These are phyloP conservation scores for Orcinus orca DNA, from an alignment of 2,113 vertebrate species.

Conservation along the genomic window DNA sequence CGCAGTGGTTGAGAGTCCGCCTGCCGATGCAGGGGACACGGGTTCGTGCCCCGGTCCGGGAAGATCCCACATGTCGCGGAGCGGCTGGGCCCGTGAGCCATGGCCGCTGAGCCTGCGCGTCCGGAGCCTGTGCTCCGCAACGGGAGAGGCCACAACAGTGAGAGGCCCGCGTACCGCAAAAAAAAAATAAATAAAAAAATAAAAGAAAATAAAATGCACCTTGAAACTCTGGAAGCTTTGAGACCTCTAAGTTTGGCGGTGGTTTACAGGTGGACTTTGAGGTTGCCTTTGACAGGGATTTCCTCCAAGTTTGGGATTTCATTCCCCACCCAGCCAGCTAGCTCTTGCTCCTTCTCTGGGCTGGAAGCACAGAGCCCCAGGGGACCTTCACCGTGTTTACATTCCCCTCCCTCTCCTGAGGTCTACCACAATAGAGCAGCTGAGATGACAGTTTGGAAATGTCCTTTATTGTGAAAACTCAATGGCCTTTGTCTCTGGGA, in stretches of 20 bases:
- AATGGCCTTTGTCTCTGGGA: slow-evolving; percentile 59
- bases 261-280: background rate
- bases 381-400: background rate
- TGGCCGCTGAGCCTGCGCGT: too few species aligned
- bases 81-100: too few species aligned
- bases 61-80: too few species aligned
- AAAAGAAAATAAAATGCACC: background rate
- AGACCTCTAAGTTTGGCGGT: background rate
- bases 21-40: too few species aligned
- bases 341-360: background rate
- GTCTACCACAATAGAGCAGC: slow-evolving; percentile 65
- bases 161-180: too few species aligned
- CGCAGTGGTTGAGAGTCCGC: too few species aligned
- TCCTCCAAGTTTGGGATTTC: background rate
- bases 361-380: background rate
- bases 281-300: background rate
- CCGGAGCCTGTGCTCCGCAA: too few species aligned
- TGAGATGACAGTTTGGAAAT: slow-evolving; percentile 74
- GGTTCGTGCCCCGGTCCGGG: too few species aligned
- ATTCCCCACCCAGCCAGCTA: background rate
- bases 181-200: too few species aligned
- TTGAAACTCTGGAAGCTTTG: background rate
- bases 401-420: slow-evolving; percentile 31
- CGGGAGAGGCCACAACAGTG: too few species aligned
- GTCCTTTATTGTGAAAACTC: slow-evolving; percentile 73